These are phyloP conservation scores for Struthidea cinerea DNA, from an alignment of 2,113 vertebrate species.

Conservation along the genomic window DNA sequence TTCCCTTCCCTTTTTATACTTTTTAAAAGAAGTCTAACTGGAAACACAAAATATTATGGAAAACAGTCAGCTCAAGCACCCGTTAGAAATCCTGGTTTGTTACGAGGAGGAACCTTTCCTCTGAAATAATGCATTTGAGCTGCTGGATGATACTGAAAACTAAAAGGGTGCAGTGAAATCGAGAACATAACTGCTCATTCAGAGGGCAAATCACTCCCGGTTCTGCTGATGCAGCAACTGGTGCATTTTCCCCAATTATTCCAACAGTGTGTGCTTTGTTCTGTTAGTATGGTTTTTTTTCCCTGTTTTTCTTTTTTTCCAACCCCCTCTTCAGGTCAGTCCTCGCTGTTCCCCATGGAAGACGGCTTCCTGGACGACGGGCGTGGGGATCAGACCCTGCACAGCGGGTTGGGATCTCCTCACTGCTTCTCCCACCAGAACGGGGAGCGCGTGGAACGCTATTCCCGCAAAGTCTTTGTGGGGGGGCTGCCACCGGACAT, in stretches of 20 bases:
- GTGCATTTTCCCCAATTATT: neutral
- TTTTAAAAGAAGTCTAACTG: neutral
- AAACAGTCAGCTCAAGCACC: neutral
- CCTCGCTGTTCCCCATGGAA: conserved; percentile 97
- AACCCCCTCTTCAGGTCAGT: conserved; percentile 80
- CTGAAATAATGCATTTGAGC: neutral
- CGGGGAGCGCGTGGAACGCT: conserved; percentile 93
- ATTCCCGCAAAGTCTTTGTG: conserved; percentile 96
- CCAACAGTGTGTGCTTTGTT: neutral
- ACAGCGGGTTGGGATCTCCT: conserved; percentile 87
- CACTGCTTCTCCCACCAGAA: conserved; percentile 98
- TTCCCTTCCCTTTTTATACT: neutral
- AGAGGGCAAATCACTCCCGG: neutral
- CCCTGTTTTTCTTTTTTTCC: neutral
- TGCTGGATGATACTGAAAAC: neutral
- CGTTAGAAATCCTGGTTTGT: neutral
- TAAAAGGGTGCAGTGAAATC: neutral
- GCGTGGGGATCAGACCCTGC: conserved; percentile 87
- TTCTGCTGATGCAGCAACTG: neutral
- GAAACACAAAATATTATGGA: neutral
- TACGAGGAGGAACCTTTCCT: neutral
- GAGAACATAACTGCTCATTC: neutral
- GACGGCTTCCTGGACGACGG: conserved; percentile 96
- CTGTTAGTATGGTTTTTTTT: conserved; percentile 54
- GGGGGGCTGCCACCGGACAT: conserved; percentile 96